These are phyloP conservation scores for Pleuronectes platessa DNA, from an alignment of 2,113 vertebrate genomes.

Conservation along the genomic window DNA sequence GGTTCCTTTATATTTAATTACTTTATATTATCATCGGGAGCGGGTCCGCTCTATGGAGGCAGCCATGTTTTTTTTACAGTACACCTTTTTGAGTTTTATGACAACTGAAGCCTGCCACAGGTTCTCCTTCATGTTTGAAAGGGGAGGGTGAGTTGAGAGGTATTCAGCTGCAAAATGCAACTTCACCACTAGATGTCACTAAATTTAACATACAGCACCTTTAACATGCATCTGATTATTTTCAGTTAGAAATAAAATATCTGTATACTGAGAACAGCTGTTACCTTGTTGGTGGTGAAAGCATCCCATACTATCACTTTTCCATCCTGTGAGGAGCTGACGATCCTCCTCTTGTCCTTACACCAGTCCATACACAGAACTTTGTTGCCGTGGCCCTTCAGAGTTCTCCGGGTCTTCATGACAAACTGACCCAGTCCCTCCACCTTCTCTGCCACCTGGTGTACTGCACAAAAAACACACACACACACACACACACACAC, in stretches of 20 bases:
- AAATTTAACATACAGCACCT: no score
- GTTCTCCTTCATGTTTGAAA: no score
- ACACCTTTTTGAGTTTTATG: no score
- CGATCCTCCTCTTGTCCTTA: constrained; percentile 95
- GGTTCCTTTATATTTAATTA: no score
- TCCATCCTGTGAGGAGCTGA: constrained; percentile 99
- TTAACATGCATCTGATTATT: not conserved
- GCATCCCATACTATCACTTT: constrained; percentile 99
- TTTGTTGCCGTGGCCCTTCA: constrained; percentile 99
- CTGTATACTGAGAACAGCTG: not conserved
- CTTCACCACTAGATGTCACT: no score
- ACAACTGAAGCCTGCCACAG: no score
- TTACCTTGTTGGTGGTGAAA: constrained; percentile 98
- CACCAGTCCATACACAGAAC: constrained; percentile 99
- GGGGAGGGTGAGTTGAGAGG: no score
- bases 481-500: constrained; percentile 32
- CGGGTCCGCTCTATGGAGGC: no score
- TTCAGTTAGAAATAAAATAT: not conserved
- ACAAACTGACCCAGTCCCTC: constrained; percentile 96
- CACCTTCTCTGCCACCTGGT: constrained; percentile 97
- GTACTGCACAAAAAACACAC: constrained; percentile 82
- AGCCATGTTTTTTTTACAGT: no score
- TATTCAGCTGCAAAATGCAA: no score
- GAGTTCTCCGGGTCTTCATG: constrained; percentile 97
- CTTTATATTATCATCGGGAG: no score